Evolutionary conservation across 1,140 invertebrate genomes (phyloP).

Genomic region (Drosophila lowei): DNA sequence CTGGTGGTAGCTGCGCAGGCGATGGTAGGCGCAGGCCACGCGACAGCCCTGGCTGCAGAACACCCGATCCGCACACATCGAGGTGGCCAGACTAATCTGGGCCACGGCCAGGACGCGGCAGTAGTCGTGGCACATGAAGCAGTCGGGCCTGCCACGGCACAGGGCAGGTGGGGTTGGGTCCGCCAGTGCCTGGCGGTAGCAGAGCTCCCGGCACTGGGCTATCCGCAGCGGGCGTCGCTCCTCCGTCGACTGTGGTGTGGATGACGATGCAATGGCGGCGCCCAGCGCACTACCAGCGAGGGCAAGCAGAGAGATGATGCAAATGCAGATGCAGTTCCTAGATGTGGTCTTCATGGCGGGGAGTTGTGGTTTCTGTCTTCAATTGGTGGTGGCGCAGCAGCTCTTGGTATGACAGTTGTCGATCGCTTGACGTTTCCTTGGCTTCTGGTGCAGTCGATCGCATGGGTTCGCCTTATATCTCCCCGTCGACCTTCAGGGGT

Average conservation of each 20-base stretch:
- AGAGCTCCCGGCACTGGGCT: slow-evolving; percentile 56
- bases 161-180: slow-evolving; percentile 14
- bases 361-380: neutral
- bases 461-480: slow-evolving; percentile 41
- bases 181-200: slow-evolving; percentile 44
- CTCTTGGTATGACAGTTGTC: slow-evolving; percentile 15
- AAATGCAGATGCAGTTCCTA: neutral
- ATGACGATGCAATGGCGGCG: slow-evolving; percentile 16
- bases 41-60: slow-evolving; percentile 71
- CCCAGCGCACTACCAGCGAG: slow-evolving; percentile 32
- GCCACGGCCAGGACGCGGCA: slow-evolving; percentile 61
- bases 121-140: slow-evolving; percentile 77
- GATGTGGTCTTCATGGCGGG: too few relatives aligned
- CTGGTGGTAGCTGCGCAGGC: slow-evolving; percentile 1
- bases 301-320: slow-evolving; percentile 5
- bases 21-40: slow-evolving; percentile 61
- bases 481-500: neutral
- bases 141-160: slow-evolving; percentile 60
- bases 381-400: neutral
- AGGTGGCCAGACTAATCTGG: slow-evolving; percentile 48
- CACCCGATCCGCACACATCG: slow-evolving; percentile 66
- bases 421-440: slow-evolving; percentile 25
- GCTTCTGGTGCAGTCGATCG: slow-evolving; percentile 43
- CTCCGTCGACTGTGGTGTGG: too few relatives aligned
- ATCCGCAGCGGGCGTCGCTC: slow-evolving; percentile 26